Base-by-base conservation (phyloP, 2,113 vertebrate species). In the Tiliqua scincoides region DNA sequence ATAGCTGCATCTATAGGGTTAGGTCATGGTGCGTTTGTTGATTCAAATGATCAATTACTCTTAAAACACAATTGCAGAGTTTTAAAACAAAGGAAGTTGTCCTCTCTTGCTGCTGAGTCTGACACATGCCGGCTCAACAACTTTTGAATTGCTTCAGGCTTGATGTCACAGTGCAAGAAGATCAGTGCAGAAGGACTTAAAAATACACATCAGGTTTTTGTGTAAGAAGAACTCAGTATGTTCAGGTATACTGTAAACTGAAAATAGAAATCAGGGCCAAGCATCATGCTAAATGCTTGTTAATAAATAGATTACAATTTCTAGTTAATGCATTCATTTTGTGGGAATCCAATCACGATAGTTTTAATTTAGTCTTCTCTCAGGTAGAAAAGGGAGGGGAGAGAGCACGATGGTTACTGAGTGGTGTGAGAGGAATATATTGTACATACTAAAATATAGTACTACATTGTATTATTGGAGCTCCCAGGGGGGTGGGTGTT, bases 181-280 rank as follows among this genome's bases (percentile, higher is more conserved):
- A 83, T 62, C 0, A 0, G 2, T 11, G 48, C 17, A 52, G 8
- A 3, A 6, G 27, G 2, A 27, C 43, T 27, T 79, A 27, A 40
- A 73, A 27, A 8, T 23, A 4, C 73, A 4, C 25, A 86, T 79
- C 18, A 87, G 35, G 84, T 87, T 57, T 68, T 35, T 15, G 10
- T 79, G 6, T n/a, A 32, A 87, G 62, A 74, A 84, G 62, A 74
- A 83, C 61, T 88, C 48, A 61, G 23, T 59, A 68, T n/a, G 85
- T 88, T 92, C 91, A 48, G 82, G 52, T 88, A 72, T 3, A n/a
- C n/a, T n/a, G n/a, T n/a, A 82, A 40, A 79, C 71, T 4, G 87
- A 79, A 74, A 79, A 84, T 54, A 25, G 78, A 91, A 15, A 54
- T 11, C 17, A 67, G 82, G 70, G 48, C 84, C 74, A 84, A 71